Base-by-base conservation (phyloP, 2,797 vertebrate species). In the Myripristis jacobus region DNA sequence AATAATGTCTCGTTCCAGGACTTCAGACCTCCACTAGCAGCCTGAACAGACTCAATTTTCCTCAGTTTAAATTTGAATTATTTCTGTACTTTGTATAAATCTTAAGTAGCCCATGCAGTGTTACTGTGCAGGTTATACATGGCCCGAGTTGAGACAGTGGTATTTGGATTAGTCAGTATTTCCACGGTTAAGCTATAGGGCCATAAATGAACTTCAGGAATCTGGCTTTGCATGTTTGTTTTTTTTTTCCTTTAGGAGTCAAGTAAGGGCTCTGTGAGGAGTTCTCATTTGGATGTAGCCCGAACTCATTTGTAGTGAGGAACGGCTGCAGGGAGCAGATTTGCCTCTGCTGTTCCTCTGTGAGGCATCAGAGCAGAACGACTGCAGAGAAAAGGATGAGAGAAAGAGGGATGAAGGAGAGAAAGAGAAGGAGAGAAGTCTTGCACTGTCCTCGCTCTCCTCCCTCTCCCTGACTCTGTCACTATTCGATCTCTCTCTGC, bases 341-440 rank as follows among this genome's bases (percentile, higher is more conserved):
- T 91, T 92, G 83, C 88, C 73, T 86, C 76, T 25, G 77, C 80
- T 13, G 48, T 83, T 85, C 80, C 88, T 90, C 89, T 83, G 86
- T 71, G 86, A 92, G 70, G 76, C 91, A 90, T 77, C 86, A 29
- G 85, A 91, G 92, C 90, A 88, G 90, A 94, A 92, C 91, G 36
- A 66, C 80, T 83, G 75, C 74, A 25, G 64, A 81, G 78, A 82
- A 87, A 87, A 83, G 83, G 68, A 80, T 62, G 83, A 62, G 79
- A 70, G 75, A 79, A 75, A 70, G 72, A 77, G 55, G 68, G 77
- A 66, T 62, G 78, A 53, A 66, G 60, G 83, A 62, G 79, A 67
- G 75, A 79, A 75, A 68, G 72, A 76, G 66, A 75, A 22, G 68
- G 52, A 54, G 61, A 68, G 44, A 64, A 66, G 64, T 61, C 68